Conservation (phyloP, 1,140 invertebrate species). For the Fopius arisanus region DNA sequence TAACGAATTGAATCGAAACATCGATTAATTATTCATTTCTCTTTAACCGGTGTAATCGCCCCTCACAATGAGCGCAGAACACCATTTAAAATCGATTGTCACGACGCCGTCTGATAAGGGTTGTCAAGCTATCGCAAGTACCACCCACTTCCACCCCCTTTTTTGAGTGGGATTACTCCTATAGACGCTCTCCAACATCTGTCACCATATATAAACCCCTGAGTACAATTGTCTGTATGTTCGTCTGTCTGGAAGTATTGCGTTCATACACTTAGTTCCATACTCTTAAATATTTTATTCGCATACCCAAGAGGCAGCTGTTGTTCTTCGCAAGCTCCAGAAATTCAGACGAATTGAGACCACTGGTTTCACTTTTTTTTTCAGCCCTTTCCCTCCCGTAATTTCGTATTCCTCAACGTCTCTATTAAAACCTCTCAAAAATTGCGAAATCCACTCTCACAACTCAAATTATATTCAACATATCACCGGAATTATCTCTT, state of each 20-base stretch:
- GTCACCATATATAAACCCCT: constrained; percentile 8
- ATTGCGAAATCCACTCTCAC: too few species aligned
- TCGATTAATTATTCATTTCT: not conserved
- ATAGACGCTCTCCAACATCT: constrained; percentile 6
- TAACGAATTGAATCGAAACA: not conserved
- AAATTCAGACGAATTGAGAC: not conserved
- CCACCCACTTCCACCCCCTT: not conserved
- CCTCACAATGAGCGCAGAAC: not conserved
- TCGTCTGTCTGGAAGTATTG: constrained; percentile 2
- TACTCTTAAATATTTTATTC: not conserved
- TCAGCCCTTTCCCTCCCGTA: not conserved
- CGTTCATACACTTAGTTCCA: constrained; percentile 6
- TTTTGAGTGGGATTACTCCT: constrained; percentile 4
- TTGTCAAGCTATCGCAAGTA: constrained; percentile 12
- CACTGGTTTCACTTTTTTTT: not conserved
- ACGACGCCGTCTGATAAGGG: constrained; percentile 12
- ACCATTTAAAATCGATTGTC: constrained; percentile 15
- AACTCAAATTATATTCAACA: too few species aligned
- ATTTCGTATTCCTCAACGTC: too few species aligned
- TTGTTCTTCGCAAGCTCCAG: constrained; percentile 8
- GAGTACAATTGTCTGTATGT: constrained; percentile 1
- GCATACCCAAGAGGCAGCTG: not conserved
- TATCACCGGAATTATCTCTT: too few species aligned
- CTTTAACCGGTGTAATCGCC: not conserved
- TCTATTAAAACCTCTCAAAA: too few species aligned